A percentile compares a stretch with the other conserved stretches of the same genome.
phyloP scores from a whole-genome alignment of 1,140 invertebrate genomes.

The Heliconius eleuchia region DNA sequence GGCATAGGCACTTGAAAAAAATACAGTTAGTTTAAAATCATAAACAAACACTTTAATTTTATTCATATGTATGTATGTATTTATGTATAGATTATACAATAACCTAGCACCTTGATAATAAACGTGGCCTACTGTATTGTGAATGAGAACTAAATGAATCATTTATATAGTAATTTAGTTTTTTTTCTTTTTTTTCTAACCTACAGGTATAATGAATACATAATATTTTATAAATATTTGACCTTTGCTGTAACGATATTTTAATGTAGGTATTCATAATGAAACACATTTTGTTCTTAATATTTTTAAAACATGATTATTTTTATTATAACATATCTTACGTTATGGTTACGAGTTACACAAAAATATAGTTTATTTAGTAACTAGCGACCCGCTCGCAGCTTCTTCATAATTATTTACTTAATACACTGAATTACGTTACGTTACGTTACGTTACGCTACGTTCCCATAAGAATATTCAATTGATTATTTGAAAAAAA shows the following conservation, averaged over 20 bases:
- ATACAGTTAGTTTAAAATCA: too few relatives aligned
- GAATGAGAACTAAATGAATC: slow-evolving; percentile 13
- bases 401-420: too few relatives aligned
- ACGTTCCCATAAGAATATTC: too few relatives aligned
- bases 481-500: too few relatives aligned
- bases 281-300: background rate
- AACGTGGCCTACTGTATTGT: slow-evolving; percentile 16
- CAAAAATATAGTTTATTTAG: too few relatives aligned
- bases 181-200: slow-evolving; percentile 2
- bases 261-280: slow-evolving; percentile 10
- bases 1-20: too few relatives aligned
- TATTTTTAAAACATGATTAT: background rate
- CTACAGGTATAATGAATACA: background rate
- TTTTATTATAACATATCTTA: background rate
- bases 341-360: background rate
- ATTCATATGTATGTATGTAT: background rate
- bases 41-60: too few relatives aligned
- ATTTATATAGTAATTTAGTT: slow-evolving; percentile 11
- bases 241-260: background rate
- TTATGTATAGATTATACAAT: background rate
- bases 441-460: too few relatives aligned
- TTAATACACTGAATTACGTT: too few relatives aligned
- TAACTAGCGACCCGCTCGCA: too few relatives aligned
- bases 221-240: background rate
- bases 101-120: slow-evolving; percentile 20